Conservation (phyloP, 2,113 vertebrate species). For the Piprites chloris region DNA sequence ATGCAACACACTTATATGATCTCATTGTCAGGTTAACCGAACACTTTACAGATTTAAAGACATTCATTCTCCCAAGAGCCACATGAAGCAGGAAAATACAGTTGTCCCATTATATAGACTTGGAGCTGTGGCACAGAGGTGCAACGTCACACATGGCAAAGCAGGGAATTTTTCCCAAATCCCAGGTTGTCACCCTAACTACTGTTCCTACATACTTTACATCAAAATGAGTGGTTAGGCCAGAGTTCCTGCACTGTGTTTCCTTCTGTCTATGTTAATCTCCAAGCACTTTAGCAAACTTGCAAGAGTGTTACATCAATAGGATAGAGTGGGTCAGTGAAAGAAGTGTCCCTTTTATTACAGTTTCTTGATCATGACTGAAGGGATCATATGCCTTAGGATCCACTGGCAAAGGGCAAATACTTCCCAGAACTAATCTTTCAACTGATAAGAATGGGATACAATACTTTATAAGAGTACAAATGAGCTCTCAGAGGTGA, state of each 20-base stretch:
- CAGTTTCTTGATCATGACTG: neutral
- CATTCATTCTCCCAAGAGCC: conserved; percentile 15
- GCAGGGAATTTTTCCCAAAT: conserved; percentile 6
- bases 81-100: conserved; percentile 19
- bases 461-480: neutral
- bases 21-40: conserved; percentile 33
- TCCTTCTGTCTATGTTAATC: neutral
- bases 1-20: neutral
- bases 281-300: neutral
- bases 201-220: neutral
- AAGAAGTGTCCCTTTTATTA: neutral
- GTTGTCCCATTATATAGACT: neutral
- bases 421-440: neutral
- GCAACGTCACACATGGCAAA: neutral
- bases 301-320: neutral
- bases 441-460: neutral
- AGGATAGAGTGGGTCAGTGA: neutral
- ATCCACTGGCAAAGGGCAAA: neutral
- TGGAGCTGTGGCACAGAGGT: neutral
- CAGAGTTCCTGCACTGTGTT: neutral
- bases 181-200: conserved; percentile 13
- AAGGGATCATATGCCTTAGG: neutral
- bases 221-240: conserved; percentile 10
- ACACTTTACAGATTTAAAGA: neutral
- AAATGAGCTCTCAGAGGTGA: neutral